Evolutionary conservation across 2,888 invertebrate genomes (phyloP).

Genomic region (Cantharis lateralis): DNA sequence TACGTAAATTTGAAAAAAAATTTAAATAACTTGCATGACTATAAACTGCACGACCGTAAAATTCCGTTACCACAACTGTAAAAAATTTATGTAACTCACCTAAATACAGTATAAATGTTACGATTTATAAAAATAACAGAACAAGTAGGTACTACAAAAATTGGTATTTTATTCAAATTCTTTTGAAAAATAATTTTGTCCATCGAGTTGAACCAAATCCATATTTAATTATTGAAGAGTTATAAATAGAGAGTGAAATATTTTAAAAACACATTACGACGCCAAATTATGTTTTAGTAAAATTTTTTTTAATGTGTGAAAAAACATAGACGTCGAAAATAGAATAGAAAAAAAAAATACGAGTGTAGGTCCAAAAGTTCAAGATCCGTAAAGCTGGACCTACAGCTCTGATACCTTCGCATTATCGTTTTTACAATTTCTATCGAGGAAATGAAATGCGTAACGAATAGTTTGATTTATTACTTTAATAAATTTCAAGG

Average conservation of each 20-base stretch:
- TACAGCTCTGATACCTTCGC: not conserved
- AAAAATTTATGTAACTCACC: not conserved
- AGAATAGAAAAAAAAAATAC: not conserved
- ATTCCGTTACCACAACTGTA: slow-evolving; percentile 18
- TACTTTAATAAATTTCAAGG: not conserved
- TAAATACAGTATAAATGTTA: slow-evolving; percentile 1
- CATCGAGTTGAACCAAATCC: not conserved
- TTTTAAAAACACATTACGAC: not conserved
- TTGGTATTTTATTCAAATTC: not conserved
- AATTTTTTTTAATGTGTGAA: not conserved
- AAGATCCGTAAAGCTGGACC: no score
- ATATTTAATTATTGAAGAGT: not conserved
- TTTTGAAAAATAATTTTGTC: not conserved
- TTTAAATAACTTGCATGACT: not conserved
- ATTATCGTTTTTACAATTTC: not conserved
- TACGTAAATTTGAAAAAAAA: not conserved
- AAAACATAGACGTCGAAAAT: not conserved
- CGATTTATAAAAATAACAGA: slow-evolving; percentile 1
- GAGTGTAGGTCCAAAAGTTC: not conserved
- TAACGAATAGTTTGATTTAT: not conserved
- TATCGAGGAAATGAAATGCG: not conserved
- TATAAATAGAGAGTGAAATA: not conserved
- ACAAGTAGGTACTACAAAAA: not conserved
- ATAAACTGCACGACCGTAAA: not conserved
- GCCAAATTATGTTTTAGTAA: not conserved